Conservation (phyloP, 2,888 invertebrate species). For the Cephus runcator region DNA sequence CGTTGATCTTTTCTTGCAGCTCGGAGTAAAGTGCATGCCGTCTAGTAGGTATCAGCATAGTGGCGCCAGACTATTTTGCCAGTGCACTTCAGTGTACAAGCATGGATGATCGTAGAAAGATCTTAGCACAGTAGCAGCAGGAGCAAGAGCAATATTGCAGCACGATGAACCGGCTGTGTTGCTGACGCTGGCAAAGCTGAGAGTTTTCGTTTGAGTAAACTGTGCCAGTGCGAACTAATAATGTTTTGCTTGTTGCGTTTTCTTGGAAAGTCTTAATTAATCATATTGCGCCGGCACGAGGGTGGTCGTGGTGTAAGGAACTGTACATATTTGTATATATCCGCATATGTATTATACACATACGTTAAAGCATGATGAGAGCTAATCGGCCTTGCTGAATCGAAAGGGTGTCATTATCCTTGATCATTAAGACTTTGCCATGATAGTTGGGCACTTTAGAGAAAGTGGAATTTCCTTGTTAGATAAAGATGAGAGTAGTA, state of each 20-base stretch:
- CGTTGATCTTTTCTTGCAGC: not conserved
- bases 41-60: not conserved
- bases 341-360: no score
- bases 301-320: not conserved
- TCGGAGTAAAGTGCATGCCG: not conserved
- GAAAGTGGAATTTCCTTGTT: not conserved
- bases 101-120: not conserved
- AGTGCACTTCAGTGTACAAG: not conserved
- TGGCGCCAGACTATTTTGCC: constrained; percentile 1
- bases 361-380: not conserved
- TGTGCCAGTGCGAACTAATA: constrained; percentile 56
- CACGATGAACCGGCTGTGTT: not conserved
- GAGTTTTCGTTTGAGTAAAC: constrained; percentile 39
- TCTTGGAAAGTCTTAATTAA: constrained; percentile 60
- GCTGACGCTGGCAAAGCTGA: not conserved
- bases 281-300: constrained; percentile 30
- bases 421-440: not conserved
- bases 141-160: not conserved
- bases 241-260: constrained; percentile 57
- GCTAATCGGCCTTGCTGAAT: not conserved
- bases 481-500: not conserved
- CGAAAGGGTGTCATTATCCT: not conserved
- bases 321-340: not conserved
- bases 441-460: not conserved
- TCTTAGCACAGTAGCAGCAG: not conserved